Base-by-base conservation (phyloP, 2,797 vertebrate genomes). In the Carduelis carduelis region DNA sequence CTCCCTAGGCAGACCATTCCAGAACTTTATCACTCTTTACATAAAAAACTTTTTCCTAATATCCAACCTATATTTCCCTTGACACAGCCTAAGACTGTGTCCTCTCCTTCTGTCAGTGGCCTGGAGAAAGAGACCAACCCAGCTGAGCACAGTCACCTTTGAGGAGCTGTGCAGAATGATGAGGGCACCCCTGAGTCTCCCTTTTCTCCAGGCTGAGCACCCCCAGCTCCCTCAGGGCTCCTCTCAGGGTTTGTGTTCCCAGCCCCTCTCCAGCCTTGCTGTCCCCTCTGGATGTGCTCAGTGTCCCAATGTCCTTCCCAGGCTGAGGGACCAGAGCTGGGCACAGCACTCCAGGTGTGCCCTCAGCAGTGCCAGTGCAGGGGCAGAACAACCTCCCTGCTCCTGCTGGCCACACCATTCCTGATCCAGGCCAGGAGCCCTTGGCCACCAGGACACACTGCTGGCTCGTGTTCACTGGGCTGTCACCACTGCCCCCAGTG, bases 301-400 rank as follows among this genome's bases (percentile, higher is more conserved):
- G 27, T 0, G 0, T 47, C n/a, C 7, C 44, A 24, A 32, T 0
- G 2, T 59, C 27, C 34, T 20, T 14, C 71, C 44, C 30, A 8
- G 26, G 2, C 17, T 39, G 71, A 59, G 44, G 34, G 17, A 0
- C 3, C 56, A 60, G 28, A 75, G 1, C 44, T 26, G 44, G 34
- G 2, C 71, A 75, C 56, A 39, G 34, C 56, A 39, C 71, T 16
- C 12, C 0, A 11, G 27, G 21, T 32, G 44, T 26, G 27, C 1
- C 27, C 43, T 26, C 55, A 20, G 1, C 71, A 32, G 55, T 15
- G 55, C 55, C 1, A 1, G 28, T 1, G 3, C 44, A 75, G 55
- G 55, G 22, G 16, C 1, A 59, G 9, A 14, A 4, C 32, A 55
- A 15, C 2, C 34, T 26, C 71, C 34, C 55, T 59, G 17, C 16